Percentiles rank a stretch among this genome's conserved stretches.
phyloP scores from a whole-genome alignment of 1,140 invertebrate genomes.

The Procambarus virginalis region DNA sequence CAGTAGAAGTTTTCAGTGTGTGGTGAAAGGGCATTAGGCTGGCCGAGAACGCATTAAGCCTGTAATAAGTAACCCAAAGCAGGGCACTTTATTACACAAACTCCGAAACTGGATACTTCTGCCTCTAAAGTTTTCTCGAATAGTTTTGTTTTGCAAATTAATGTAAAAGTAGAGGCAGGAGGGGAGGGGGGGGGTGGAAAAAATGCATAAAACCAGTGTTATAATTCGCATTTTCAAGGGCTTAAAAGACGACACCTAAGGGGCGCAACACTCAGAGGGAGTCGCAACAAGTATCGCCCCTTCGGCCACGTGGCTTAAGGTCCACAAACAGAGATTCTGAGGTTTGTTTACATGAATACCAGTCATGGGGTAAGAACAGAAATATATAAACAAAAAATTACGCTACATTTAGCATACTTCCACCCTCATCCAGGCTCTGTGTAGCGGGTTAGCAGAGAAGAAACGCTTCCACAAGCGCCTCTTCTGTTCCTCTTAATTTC shows the following conservation, averaged over 20 bases:
- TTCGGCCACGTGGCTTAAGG: neutral
- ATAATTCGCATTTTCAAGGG: slow-evolving; percentile 41
- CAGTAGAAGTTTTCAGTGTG: neutral
- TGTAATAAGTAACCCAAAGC: slow-evolving; percentile 5
- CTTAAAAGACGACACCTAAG: slow-evolving; percentile 11
- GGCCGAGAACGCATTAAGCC: neutral
- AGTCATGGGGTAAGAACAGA: neutral
- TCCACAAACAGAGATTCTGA: neutral
- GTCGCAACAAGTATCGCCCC: neutral
- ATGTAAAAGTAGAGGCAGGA: slow-evolving; percentile 28
- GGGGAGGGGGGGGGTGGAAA: neutral
- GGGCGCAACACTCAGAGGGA: slow-evolving; percentile 8
- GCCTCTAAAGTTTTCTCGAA: slow-evolving; percentile 26
- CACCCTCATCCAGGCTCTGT: slow-evolving; percentile 4
- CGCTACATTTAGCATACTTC: slow-evolving; percentile 47
- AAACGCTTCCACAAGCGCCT: neutral
- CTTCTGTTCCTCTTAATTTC: neutral
- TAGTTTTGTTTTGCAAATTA: slow-evolving; percentile 55
- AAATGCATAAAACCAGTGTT: slow-evolving; percentile 38
- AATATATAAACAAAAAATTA: neutral
- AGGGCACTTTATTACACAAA: slow-evolving; percentile 5
- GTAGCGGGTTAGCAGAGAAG: too few relatives aligned
- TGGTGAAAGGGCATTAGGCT: neutral
- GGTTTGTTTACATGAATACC: slow-evolving; percentile 23
- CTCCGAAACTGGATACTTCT: slow-evolving; percentile 14